Evolutionary conservation across 2,113 vertebrate species (phyloP).

Genomic region (Charina bottae): DNA sequence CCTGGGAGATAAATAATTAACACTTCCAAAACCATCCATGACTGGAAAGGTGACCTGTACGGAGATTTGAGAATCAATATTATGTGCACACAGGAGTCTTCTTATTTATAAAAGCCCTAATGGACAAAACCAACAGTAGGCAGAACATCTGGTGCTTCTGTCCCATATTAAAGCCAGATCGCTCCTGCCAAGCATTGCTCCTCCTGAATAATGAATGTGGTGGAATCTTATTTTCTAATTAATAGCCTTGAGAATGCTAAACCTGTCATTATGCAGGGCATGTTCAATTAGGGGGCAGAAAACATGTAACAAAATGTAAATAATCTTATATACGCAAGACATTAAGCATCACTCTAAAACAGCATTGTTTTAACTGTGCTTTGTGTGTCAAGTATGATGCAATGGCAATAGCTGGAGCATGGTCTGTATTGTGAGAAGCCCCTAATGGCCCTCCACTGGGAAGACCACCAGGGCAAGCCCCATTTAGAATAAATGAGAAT

Average conservation of each 20-base stretch:
- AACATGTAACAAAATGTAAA: constrained; percentile 31
- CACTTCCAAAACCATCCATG: constrained; percentile 7
- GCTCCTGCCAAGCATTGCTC: constrained; percentile 29
- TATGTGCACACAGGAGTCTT: constrained; percentile 21
- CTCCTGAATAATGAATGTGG: constrained; percentile 35
- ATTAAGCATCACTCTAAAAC: constrained; percentile 2
- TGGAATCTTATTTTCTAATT: constrained; percentile 29
- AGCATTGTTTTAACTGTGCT: constrained; percentile 1
- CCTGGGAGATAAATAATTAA: constrained; percentile 26
- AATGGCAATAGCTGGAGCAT: not conserved
- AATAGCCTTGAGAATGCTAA: constrained; percentile 49
- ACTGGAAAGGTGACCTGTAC: constrained; percentile 19
- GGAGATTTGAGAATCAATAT: constrained; percentile 29
- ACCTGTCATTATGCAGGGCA: constrained; percentile 46
- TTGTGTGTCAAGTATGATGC: not conserved
- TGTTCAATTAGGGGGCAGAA: constrained; percentile 39
- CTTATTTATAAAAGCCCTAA: constrained; percentile 40
- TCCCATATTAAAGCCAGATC: constrained; percentile 33
- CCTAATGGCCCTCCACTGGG: not conserved
- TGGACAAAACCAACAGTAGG: constrained; percentile 20
- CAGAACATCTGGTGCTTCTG: constrained; percentile 34
- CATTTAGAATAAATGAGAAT: not conserved
- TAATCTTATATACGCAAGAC: constrained; percentile 8
- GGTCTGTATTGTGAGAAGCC: not conserved
- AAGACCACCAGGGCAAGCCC: not conserved